Evolutionary conservation across 2,888 invertebrate species (phyloP), one percentile per base, ranked within the genome.

Genomic region (Dicycla oo): DNA sequence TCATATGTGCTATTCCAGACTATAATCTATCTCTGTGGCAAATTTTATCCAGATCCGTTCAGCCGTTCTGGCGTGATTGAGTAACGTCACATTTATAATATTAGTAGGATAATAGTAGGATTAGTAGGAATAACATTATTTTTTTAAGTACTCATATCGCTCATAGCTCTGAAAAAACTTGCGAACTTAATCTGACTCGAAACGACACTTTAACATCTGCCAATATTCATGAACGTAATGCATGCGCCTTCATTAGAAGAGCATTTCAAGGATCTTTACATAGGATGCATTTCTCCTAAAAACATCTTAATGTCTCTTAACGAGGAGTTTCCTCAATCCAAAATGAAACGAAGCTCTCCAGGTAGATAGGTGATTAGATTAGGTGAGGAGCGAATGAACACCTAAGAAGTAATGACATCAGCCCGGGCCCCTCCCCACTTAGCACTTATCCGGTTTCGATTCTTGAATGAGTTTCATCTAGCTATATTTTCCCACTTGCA

Each of bases 361-460:
- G 74, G 75, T 75, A 83, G 83, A 85, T 85, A 73, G 77, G 83
- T 85, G 78, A 85, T 85, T 83, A 80, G 81, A 78, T 83, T 80
- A 85, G 80, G 81, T 83, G 73, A 69, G 62, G 70, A 73, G 68
- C 61, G 80, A 79, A 73, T 60, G 80, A 82, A 82, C 80, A 82
- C 83, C 82, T 80, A 80, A 82, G 74, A 80, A 74, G 80, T 79
- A 80, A 80, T 82, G 85, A 80, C 83, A 77, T 80, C 71, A 82
- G 65, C 67, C 71, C 43, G n/a, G 51, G 67, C 65, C 62, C 56
- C 70, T 57, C 56, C 69, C 75, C 74, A 85, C 77, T 83, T 85
- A 77, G 74, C 83, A 83, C 77, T 80, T 80, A 85, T 68, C 80
- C 58, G 69, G 77, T 69, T 83, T 78, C 83, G 71, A 80, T 83